These are phyloP conservation scores for Heliconius hermathena DNA, from an alignment of 1,140 invertebrate species.

Conservation along the genomic window DNA sequence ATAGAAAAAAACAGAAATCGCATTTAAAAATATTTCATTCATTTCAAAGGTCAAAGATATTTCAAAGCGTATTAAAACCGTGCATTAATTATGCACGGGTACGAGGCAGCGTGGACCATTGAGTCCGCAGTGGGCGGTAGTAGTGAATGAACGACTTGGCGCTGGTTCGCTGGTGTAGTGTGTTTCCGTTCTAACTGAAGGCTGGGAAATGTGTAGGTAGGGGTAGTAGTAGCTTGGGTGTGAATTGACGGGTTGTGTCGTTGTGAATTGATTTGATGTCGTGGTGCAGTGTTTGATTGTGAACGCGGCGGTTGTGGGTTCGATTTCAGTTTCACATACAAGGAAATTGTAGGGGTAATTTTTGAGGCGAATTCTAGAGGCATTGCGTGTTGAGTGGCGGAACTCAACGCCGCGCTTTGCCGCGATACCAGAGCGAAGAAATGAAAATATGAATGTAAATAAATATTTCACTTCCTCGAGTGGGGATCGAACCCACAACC, in stretches of 20 bases:
- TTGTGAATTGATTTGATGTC: neutral
- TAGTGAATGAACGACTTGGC: neutral
- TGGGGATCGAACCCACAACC: too few species aligned
- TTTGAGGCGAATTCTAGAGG: too few species aligned
- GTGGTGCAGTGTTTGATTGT: neutral
- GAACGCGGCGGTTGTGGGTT: too few species aligned
- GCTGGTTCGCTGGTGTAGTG: neutral
- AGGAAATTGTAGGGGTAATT: too few species aligned
- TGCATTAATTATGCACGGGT: constrained; percentile 1
- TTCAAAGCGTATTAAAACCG: neutral
- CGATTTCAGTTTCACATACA: too few species aligned
- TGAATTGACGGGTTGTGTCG: neutral
- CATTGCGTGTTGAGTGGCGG: too few species aligned
- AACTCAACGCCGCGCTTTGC: too few species aligned
- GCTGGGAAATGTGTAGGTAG: neutral
- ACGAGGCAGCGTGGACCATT: neutral
- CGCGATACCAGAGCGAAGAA: too few species aligned
- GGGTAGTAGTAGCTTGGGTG: neutral
- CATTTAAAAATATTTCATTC: neutral
- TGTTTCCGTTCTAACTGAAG: neutral
- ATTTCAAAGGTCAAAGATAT: constrained; percentile 13
- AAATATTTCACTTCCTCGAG: too few species aligned
- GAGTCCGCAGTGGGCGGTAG: neutral
- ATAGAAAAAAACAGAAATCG: neutral
- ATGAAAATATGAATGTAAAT: too few species aligned